Evolutionary conservation across 2,113 vertebrate genomes (phyloP), one percentile per base, ranked within the genome.

Genomic region (Pelecanoides urinatrix): DNA sequence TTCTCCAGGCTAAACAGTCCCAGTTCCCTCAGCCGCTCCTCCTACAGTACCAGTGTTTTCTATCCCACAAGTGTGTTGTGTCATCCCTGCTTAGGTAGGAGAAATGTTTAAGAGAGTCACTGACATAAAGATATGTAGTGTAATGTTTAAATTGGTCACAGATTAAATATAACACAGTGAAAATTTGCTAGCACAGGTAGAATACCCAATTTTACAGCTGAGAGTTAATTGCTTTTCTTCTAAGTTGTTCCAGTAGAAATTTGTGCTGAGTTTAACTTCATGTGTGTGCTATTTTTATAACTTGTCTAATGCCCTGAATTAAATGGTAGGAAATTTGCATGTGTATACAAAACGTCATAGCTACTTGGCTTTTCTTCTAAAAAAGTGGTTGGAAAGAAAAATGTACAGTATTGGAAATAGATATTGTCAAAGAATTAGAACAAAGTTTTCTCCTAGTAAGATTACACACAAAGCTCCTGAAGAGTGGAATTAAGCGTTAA

Each of bases 171-270:
- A 92, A 55, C 18, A 71, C 6, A 0, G 13, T 78, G 59, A 86
- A 81, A 92, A 92, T 30, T 71, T 90, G 50, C 90, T 89, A 80
- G 65, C 76, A 63, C 47, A 84, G 72, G 53, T 88, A 78, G 62
- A 84, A 86, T 27, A 49, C 6, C 22, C 55, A 62, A 58, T 16
- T 96, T 94, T 92, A 86, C 17, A 75, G 47, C 52, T 75, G 42
- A 58, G 47, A 92, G 36, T 81, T 73, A 91, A 63, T 80, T 92
- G 44, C 30, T 80, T 92, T 71, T 75, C 52, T 76, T 74, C 72
- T 78, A 74, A 90, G n/a, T 55, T 88, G 45, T 82, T 93, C 68
- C 75, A 92, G 88, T 47, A 93, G 76, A 92, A 95, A 71, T 91
- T 81, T 94, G 10, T 91, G 83, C 88, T 94, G 76, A 95, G 27